Percentiles rank a stretch among this genome's conserved stretches.
phyloP scores from a whole-genome alignment of 2,797 vertebrate species.

The Helarctos malayanus region DNA sequence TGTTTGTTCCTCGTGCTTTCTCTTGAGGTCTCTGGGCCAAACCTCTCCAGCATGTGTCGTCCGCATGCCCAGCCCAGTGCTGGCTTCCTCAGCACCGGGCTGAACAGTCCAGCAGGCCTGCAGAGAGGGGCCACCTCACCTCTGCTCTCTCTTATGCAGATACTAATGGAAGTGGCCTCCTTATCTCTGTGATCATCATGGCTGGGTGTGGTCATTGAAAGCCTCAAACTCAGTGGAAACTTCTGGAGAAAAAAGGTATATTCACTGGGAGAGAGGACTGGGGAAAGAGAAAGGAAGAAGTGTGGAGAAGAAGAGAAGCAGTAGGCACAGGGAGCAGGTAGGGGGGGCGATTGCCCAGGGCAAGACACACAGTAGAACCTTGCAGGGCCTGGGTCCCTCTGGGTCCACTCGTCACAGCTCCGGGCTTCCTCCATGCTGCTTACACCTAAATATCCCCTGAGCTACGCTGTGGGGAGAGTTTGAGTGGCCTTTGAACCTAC shows the following conservation, averaged over 20 bases:
- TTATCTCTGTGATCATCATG: not conserved
- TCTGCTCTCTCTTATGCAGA: not conserved
- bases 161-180: not conserved
- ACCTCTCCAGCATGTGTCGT: not conserved
- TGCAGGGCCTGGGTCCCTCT: not conserved
- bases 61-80: fast-evolving
- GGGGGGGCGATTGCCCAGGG: not conserved
- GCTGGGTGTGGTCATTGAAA: not conserved
- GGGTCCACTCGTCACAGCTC: not conserved
- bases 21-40: not conserved
- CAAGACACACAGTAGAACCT: not conserved
- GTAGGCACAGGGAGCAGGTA: not conserved
- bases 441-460: not conserved
- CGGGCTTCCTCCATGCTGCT: not conserved
- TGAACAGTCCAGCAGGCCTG: not conserved
- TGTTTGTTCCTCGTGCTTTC: not conserved
- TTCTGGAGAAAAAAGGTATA: not conserved
- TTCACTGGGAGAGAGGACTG: not conserved
- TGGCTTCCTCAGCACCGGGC: not conserved
- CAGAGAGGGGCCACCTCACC: not conserved
- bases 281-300: not conserved
- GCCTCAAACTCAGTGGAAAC: slow-evolving; percentile 29
- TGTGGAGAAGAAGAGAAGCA: not conserved
- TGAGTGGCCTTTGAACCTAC: not conserved
- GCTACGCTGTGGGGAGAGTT: not conserved